A percentile compares a stretch with the other conserved stretches of the same genome.
Evolutionary conservation across 2,888 invertebrate genomes (phyloP).

Genomic region (Podotricha telesiphe): DNA sequence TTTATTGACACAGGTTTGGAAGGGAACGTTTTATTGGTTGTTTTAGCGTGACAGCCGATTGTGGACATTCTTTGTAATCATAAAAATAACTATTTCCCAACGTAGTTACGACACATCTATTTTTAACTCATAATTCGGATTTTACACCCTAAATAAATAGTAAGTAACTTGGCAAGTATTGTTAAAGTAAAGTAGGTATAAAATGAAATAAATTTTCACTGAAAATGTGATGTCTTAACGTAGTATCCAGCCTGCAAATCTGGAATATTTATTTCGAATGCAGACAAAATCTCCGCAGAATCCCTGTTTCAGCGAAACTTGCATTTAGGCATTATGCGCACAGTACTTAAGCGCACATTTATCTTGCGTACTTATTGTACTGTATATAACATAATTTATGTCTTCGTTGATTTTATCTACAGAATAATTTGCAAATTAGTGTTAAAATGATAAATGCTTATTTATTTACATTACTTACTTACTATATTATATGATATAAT

Average conservation of each 20-base stretch:
- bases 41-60: constrained; percentile 64
- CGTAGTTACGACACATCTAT: too few species aligned
- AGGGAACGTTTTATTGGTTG: constrained; percentile 73
- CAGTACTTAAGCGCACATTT: constrained; percentile 45
- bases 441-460: constrained; percentile 18
- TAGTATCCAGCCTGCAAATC: constrained; percentile 66
- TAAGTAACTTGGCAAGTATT: background rate
- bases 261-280: constrained; percentile 73
- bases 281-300: constrained; percentile 68
- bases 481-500: background rate
- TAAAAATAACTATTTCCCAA: constrained; percentile 35
- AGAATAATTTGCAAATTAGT: constrained; percentile 8
- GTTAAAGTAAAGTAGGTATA: background rate
- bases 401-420: constrained; percentile 19
- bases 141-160: background rate
- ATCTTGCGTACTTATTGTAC: constrained; percentile 37
- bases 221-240: constrained; percentile 62
- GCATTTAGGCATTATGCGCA: constrained; percentile 63
- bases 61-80: constrained; percentile 41
- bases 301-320: constrained; percentile 67
- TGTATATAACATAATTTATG: constrained; percentile 28
- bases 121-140: background rate
- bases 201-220: constrained; percentile 52
- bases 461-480: background rate
- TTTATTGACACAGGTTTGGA: constrained; percentile 82